Conservation (phyloP, 2,888 invertebrate species). For the Notodonta ziczac region DNA sequence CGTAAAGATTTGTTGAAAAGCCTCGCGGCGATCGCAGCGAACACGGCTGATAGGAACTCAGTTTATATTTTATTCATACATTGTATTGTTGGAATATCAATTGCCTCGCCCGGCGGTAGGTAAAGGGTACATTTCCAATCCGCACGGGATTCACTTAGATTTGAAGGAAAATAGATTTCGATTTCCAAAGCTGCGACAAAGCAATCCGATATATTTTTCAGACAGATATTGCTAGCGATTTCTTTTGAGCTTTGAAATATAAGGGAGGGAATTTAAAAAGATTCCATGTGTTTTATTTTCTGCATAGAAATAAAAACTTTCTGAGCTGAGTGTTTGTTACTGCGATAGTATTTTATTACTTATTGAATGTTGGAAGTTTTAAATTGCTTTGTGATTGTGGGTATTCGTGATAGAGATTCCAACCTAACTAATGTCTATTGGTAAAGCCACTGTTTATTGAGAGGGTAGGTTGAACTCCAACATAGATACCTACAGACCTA, state of each 20-base stretch:
- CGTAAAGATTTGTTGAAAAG: conserved; percentile 67
- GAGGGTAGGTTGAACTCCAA: no score
- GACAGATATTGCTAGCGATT: conserved; percentile 85
- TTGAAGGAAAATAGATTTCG: conserved; percentile 85
- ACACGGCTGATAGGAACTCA: conserved; percentile 80
- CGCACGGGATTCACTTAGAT: conserved; percentile 85
- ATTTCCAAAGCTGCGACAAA: conserved; percentile 85
- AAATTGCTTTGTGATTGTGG: conserved; percentile 26
- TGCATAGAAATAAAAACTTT: conserved; percentile 46
- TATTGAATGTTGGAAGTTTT: conserved; percentile 41
- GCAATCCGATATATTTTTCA: conserved; percentile 85
- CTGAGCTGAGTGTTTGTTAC: conserved; percentile 27
- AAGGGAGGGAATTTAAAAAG: conserved; percentile 78
- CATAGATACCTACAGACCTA: no score
- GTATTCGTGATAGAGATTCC: conserved; percentile 10
- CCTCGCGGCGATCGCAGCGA: conserved; percentile 69
- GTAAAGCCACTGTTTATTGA: no score
- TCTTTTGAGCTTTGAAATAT: conserved; percentile 85
- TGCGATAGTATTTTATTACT: conserved; percentile 27
- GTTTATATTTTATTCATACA: conserved; percentile 85
- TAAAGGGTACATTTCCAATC: conserved; percentile 85
- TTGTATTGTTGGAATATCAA: conserved; percentile 85
- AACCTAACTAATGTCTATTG: neutral
- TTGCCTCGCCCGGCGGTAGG: conserved; percentile 84
- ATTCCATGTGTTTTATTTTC: conserved; percentile 69